Conservation (phyloP, 2,888 invertebrate genomes). For the Criorhina ranunculi region DNA sequence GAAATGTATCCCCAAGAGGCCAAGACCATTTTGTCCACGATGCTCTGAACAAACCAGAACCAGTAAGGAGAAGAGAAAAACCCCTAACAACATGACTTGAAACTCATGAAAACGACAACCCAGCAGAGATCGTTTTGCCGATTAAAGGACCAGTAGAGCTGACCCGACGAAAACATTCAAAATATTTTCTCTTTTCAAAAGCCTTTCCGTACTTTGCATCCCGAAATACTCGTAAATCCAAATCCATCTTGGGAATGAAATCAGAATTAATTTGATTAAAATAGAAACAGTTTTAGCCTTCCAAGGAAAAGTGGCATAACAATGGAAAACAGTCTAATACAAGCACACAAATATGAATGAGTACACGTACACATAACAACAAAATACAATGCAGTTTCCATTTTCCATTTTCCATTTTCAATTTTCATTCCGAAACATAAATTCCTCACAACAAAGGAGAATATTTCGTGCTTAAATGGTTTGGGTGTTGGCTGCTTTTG, state of each 20-base stretch:
- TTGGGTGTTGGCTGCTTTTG: background rate
- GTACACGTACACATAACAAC: background rate
- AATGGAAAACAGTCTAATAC: background rate
- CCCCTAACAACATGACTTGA: no score
- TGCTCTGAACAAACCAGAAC: no score
- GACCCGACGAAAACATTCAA: no score
- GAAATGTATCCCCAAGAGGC: no score
- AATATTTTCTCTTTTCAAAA: no score
- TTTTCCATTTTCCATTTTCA: conserved; percentile 31
- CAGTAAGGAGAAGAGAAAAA: no score
- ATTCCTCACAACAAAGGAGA: conserved; percentile 15
- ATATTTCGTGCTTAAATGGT: conserved; percentile 10
- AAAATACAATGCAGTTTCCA: conserved; percentile 28
- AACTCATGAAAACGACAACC: no score
- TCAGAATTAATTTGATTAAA: conserved; percentile 27
- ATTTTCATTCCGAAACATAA: conserved; percentile 31
- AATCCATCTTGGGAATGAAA: conserved; percentile 18
- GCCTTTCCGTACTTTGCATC: background rate
- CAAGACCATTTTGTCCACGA: no score
- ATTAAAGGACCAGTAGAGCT: no score
- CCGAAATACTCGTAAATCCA: conserved; percentile 16
- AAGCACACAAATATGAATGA: background rate
- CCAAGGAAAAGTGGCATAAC: background rate
- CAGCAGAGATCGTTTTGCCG: no score
- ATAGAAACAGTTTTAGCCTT: background rate